Evolutionary conservation across 2,888 invertebrate species (phyloP).

Genomic region (Blastobasis adustella): DNA sequence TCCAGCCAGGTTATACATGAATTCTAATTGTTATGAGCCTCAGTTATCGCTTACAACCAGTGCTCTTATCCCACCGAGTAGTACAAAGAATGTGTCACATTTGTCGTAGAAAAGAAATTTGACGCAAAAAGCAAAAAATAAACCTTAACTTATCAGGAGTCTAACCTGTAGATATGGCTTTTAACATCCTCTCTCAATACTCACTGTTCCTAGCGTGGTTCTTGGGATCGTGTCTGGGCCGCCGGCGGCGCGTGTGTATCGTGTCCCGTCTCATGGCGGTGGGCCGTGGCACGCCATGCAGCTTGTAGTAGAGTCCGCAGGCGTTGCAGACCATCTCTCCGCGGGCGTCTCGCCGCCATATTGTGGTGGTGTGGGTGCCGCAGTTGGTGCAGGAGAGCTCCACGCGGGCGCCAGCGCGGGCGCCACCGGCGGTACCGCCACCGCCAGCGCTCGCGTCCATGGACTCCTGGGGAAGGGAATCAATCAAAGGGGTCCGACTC

Average conservation of each 20-base stretch:
- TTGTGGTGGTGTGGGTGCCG: conserved; percentile 96
- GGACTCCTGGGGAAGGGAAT: conserved; percentile 27
- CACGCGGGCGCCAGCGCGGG: conserved; percentile 67
- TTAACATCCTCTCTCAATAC: conserved; percentile 18
- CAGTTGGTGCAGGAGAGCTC: conserved; percentile 97
- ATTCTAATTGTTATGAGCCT: too few relatives aligned
- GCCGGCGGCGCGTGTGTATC: conserved; percentile 93
- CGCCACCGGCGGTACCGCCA: conserved; percentile 17
- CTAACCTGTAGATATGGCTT: too few relatives aligned
- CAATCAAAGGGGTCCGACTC: too few relatives aligned
- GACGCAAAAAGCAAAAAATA: too few relatives aligned
- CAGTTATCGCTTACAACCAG: too few relatives aligned
- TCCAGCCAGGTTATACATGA: too few relatives aligned
- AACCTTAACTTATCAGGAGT: too few relatives aligned
- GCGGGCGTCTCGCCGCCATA: conserved; percentile 96
- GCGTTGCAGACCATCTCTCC: conserved; percentile 99
- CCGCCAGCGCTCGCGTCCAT: conserved; percentile 20
- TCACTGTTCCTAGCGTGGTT: conserved; percentile 68
- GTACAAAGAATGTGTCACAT: too few relatives aligned
- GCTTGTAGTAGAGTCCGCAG: conserved; percentile 97
- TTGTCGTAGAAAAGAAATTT: too few relatives aligned
- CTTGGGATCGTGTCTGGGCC: conserved; percentile 83
- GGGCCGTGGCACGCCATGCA: conserved; percentile 95
- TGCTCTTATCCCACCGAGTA: too few relatives aligned
- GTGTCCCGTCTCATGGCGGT: conserved; percentile 97